A percentile compares a stretch with the other conserved stretches of the same genome.
phyloP scores from a whole-genome alignment of 2,797 vertebrate genomes.

The Sebastes matsubarae region DNA sequence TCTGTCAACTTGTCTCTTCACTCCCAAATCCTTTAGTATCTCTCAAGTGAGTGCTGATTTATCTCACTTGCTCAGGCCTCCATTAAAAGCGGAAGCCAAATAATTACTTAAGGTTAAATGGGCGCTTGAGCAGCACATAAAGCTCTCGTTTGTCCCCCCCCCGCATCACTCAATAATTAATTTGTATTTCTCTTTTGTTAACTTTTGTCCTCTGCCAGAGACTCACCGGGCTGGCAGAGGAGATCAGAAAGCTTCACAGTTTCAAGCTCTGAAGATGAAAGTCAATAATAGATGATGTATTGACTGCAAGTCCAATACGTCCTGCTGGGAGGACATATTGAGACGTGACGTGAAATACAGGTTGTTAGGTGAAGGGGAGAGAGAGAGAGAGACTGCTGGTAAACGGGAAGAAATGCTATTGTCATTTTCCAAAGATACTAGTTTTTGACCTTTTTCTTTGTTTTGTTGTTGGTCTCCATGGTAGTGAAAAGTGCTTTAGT shows the following conservation, averaged over 20 bases:
- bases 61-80: slow-evolving; percentile 31
- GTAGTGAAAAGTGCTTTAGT: background rate
- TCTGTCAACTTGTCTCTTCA: slow-evolving; percentile 30
- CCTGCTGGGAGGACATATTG: slow-evolving; percentile 38
- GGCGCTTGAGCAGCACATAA: slow-evolving; percentile 38
- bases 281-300: slow-evolving; percentile 42
- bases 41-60: slow-evolving; percentile 44
- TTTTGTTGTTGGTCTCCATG: background rate
- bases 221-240: slow-evolving; percentile 9
- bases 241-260: slow-evolving; percentile 22
- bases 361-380: slow-evolving; percentile 8
- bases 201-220: slow-evolving; percentile 36
- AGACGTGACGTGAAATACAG: slow-evolving; percentile 30
- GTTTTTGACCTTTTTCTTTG: background rate
- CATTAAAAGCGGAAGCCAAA: slow-evolving; percentile 62
- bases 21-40: slow-evolving; percentile 38
- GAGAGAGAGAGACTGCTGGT: slow-evolving; percentile 2
- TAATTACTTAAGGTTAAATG: slow-evolving; percentile 65
- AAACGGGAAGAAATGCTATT: slow-evolving; percentile 1
- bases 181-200: slow-evolving; percentile 42
- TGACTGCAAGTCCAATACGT: slow-evolving; percentile 28
- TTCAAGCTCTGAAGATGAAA: slow-evolving; percentile 34
- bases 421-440: background rate
- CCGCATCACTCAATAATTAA: slow-evolving; percentile 44
- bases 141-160: slow-evolving; percentile 24